These are phyloP conservation scores for Brassicogethes aeneus DNA, from an alignment of 2,888 invertebrate species.

Conservation along the genomic window DNA sequence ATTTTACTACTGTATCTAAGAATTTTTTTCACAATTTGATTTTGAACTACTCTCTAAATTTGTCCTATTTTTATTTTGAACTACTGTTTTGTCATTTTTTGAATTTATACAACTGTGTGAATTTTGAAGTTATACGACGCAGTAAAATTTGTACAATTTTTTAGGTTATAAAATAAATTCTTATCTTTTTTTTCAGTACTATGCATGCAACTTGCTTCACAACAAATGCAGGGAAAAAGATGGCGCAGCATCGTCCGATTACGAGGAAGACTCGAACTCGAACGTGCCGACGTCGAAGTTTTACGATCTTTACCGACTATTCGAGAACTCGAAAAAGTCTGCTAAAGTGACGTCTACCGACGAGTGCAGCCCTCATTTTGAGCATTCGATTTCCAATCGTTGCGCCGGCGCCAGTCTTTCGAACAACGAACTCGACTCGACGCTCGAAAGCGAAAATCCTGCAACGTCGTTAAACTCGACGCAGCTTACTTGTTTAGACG, in stretches of 20 bases:
- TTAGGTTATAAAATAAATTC: too few species aligned
- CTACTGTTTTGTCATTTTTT: too few species aligned
- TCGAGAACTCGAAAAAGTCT: conserved; percentile 22
- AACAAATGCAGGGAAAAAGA: conserved; percentile 17
- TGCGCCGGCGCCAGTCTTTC: conserved; percentile 7
- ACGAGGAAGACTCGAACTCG: conserved; percentile 33
- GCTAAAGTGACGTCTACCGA: conserved; percentile 9
- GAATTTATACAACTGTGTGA: too few species aligned
- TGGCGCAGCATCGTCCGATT: conserved; percentile 15
- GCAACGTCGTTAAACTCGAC: conserved; percentile 26
- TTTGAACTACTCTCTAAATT: too few species aligned
- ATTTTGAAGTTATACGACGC: too few species aligned
- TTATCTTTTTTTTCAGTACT: conserved; percentile 26
- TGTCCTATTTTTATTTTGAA: too few species aligned
- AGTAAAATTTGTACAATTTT: too few species aligned
- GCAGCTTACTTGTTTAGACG: conserved; percentile 30
- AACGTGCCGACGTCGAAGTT: conserved; percentile 31
- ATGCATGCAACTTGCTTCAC: conserved; percentile 21
- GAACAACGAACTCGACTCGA: conserved; percentile 12
- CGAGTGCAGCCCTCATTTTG: conserved; percentile 20
- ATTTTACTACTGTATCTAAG: too few species aligned
- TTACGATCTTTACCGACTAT: conserved; percentile 24
- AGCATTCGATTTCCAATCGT: conserved; percentile 4
- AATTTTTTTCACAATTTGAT: too few species aligned
- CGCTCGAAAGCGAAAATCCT: conserved; percentile 15